These are phyloP conservation scores for Microcebus ravelobensis DNA, from an alignment of 2,113 vertebrate genomes.

Conservation along the genomic window DNA sequence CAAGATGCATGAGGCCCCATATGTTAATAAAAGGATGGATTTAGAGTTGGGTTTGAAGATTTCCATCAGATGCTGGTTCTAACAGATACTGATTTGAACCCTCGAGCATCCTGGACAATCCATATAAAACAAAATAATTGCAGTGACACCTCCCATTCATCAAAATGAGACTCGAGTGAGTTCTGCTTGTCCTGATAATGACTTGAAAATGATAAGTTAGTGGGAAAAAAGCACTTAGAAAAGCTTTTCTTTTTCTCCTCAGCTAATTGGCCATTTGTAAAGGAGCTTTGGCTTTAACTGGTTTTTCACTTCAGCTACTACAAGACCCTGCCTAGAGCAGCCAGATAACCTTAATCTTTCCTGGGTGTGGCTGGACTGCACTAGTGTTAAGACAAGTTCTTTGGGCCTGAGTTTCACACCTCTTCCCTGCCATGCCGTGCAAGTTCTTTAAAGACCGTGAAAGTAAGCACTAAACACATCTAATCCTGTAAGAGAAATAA, in stretches of 20 bases:
- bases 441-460: conserved; percentile 4
- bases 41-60: conserved; percentile 84
- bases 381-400: not conserved
- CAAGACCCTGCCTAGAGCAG: not conserved
- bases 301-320: conserved; percentile 37
- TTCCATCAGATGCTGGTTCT: conserved; percentile 80
- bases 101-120: conserved; percentile 86
- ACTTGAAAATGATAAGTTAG: conserved; percentile 75
- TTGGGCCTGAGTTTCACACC: not conserved
- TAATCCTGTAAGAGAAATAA: conserved; percentile 26
- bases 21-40: conserved; percentile 83
- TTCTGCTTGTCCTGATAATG: conserved; percentile 88
- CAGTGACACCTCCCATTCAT: conserved; percentile 87
- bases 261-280: conserved; percentile 68
- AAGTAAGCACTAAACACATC: conserved; percentile 41
- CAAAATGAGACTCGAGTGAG: conserved; percentile 85
- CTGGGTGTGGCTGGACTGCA: not conserved
- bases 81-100: conserved; percentile 86
- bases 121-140: conserved; percentile 87
- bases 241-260: conserved; percentile 75
- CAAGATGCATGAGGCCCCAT: conserved; percentile 87
- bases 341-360: not conserved
- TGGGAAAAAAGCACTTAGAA: conserved; percentile 74
- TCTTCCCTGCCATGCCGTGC: not conserved
- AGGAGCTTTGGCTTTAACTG: not conserved